Evolutionary conservation across 2,797 vertebrate species (phyloP), one percentile per base, ranked within the genome.

Genomic region (Takifugu rubripes): DNA sequence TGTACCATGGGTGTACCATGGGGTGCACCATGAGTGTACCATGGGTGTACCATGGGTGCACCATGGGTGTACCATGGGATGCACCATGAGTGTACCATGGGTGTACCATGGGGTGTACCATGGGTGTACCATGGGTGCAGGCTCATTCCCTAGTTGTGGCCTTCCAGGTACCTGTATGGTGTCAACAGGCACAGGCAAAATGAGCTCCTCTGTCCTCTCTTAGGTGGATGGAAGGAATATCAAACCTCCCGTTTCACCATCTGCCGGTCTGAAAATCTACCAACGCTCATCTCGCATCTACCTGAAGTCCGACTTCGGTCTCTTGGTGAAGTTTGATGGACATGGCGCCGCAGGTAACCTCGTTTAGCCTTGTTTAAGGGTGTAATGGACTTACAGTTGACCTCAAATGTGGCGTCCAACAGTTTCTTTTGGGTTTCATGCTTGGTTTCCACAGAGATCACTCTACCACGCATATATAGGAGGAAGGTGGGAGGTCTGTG

Each of bases 251-350:
- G 50, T 82, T 54, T 85, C 60, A 50, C 91, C 90, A 2, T 70
- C 84, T 56, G 75, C 84, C 53, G 93, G 94, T 52, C 77, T 95
- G 15, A 76, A 5, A 0, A 91, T 95, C 62, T 67, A 68, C 49
- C 58, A 89, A 70, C 84, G n/a, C 6, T 83, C 62, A 42, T 90
- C 65, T 56, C 85, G 57, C 54, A 84, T 94, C 72, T 84, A 83
- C 74, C 61, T 95, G 54, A 87, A 88, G 71, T 93, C 94, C 1
- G 92, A 94, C 75, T 95, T 95, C 70, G 94, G 94, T 16, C 83
- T 95, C 24, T 86, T 86, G 0, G 52, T 94, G 33, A 81, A 87
- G 47, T 94, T 90, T 69, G 83, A 92, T 66, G 89, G 91, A 52
- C 59, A 25, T 17, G 74, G 82, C 63, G 85, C 77, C 74, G 85